These are phyloP conservation scores for Baryphthengus martii DNA, from an alignment of 2,113 vertebrate genomes.

Conservation along the genomic window DNA sequence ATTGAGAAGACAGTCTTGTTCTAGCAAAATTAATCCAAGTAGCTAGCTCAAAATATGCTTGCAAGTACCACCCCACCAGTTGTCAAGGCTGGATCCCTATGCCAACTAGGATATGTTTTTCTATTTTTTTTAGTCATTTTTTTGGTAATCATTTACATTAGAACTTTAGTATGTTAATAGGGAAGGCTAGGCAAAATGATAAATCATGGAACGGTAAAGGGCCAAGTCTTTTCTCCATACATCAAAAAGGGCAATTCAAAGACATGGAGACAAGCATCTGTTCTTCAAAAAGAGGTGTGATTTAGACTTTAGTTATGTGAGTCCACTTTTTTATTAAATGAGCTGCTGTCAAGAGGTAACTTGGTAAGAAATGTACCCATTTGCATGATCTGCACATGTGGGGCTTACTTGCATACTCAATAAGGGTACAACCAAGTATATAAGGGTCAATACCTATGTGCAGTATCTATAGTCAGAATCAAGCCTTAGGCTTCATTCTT, in stretches of 20 bases:
- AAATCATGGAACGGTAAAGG: neutral
- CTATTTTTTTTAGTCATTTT: neutral
- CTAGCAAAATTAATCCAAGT: slow-evolving; percentile 37
- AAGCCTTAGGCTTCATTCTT: slow-evolving; percentile 44
- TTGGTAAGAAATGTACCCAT: neutral
- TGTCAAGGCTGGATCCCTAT: neutral
- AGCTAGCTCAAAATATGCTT: slow-evolving; percentile 26
- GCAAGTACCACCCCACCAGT: neutral
- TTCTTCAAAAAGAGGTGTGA: neutral
- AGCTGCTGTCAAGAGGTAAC: neutral
- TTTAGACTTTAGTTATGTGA: neutral
- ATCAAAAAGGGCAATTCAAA: neutral
- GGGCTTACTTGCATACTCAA: neutral
- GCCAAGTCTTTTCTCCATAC: neutral
- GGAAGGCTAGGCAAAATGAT: neutral
- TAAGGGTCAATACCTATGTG: neutral
- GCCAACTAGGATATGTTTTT: neutral
- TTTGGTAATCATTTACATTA: neutral
- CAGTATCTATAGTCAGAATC: slow-evolving; percentile 34
- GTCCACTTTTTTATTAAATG: neutral
- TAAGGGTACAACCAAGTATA: neutral
- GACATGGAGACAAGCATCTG: neutral
- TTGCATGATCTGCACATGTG: neutral
- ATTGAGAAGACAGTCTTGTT: neutral
- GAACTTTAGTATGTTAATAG: neutral